Evolutionary conservation across 2,797 vertebrate genomes (phyloP), one percentile per base, ranked within the genome.

Genomic region (Gobio occitaniae): DNA sequence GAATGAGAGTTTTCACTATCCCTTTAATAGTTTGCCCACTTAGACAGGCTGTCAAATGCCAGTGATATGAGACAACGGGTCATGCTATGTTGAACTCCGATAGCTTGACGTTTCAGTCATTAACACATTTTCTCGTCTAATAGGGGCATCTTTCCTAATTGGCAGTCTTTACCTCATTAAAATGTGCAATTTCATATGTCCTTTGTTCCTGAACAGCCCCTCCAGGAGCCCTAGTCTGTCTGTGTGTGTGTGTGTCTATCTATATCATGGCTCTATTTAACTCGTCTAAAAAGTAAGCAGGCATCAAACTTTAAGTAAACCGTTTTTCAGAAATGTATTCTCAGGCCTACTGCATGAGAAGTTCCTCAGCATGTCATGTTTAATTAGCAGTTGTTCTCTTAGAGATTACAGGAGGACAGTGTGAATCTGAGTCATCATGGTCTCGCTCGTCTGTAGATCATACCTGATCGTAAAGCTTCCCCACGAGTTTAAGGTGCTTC

Each of bases 401-500:
- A 52, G 78, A 32, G 65, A 32, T 48, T 6, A 15, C 29, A 41
- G 29, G 29, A 21, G 47, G 17, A 25, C 59, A 7, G 21, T 25
- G 29, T 19, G 21, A 25, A 47, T 32, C n/a, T 3, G 11, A 56
- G 38, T 72, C 21, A 6, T 32, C 52, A 2, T 41, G 19, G 25
- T 25, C 29, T 61, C 0, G 17, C 16, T n/a, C 4, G 4, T n/a
- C 41, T 47, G 8, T 4, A 4, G 10, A 21, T 6, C 21, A 17
- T 95, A 95, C 98, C 97, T 99, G 98, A 93, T 99, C 98, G 84
- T 99, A 99, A 0, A 99, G 96, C 86, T 99, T 99, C 84, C 98
- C 98, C 86, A 99, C 98, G 77, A 99, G 95, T 91, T 99, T 99
- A 59, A 99, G 96, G 90, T 99, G 98, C 89, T 99, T 99, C 90